Percentiles rank a stretch among this genome's conserved stretches.
phyloP scores from a whole-genome alignment of 2,797 vertebrate genomes.

The Brotula barbata region DNA sequence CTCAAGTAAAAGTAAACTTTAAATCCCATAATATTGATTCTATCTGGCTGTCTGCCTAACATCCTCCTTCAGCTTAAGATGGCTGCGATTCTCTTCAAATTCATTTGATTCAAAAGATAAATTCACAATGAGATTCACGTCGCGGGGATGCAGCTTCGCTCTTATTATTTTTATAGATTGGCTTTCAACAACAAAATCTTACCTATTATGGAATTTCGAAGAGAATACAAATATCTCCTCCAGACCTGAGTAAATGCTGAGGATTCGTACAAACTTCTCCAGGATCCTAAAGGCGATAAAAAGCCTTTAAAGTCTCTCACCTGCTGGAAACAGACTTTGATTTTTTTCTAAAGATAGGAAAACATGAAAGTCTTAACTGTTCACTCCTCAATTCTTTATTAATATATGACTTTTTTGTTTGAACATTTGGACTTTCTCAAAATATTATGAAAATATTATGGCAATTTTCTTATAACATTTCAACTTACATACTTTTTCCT shows the following conservation, averaged over 20 bases:
- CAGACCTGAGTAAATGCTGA: conserved; percentile 12
- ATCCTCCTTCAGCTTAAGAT: conserved; percentile 21
- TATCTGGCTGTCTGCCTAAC: conserved; percentile 36
- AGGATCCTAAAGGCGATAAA: conserved; percentile 37
- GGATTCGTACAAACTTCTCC: conserved; percentile 39
- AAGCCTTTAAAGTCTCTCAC: conserved; percentile 53
- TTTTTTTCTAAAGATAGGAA: no score
- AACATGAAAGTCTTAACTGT: no score
- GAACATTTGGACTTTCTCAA: no score
- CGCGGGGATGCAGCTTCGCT: not conserved
- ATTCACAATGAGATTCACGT: conserved; percentile 26
- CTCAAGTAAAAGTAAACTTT: conserved; percentile 45
- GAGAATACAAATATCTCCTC: not conserved
- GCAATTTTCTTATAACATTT: no score
- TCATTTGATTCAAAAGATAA: conserved; percentile 31
- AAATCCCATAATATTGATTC: conserved; percentile 60
- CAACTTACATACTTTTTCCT: conserved; percentile 12
- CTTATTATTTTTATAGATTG: not conserved
- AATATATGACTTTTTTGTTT: no score
- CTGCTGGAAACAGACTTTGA: conserved; percentile 52
- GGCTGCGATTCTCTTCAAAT: conserved; percentile 30
- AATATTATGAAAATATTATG: no score
- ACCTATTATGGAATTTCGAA: no score
- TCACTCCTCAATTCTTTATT: no score
- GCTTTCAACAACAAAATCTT: no score